These are phyloP conservation scores for Clarias macrocephalus DNA, from an alignment of 2,113 vertebrate genomes.

Conservation along the genomic window DNA sequence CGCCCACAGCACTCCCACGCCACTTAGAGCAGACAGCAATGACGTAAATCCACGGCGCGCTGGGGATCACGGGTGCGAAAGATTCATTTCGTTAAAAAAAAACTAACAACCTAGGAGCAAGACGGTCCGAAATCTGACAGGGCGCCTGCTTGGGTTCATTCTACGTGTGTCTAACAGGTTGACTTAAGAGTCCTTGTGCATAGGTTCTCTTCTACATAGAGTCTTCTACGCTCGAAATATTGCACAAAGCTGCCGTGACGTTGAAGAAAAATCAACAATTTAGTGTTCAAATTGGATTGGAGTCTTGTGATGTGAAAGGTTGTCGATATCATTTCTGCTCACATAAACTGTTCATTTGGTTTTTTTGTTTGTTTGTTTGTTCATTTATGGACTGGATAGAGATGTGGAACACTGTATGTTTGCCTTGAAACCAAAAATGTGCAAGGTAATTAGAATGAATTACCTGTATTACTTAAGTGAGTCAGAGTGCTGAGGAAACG, in stretches of 20 bases:
- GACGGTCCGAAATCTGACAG: background rate
- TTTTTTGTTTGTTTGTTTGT: background rate
- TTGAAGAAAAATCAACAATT: background rate
- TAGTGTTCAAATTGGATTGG: background rate
- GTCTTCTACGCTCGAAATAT: background rate
- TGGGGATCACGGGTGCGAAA: constrained; percentile 54
- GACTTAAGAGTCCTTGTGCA: background rate
- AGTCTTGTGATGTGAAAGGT: background rate
- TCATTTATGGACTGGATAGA: background rate
- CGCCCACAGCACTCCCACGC: constrained; percentile 55
- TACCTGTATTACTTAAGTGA: background rate
- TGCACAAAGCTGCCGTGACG: background rate
- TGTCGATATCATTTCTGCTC: background rate
- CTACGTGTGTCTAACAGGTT: background rate
- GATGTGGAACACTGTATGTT: background rate
- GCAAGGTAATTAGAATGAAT: background rate
- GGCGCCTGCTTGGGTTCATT: background rate
- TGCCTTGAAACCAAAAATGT: background rate
- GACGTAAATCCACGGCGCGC: constrained; percentile 72
- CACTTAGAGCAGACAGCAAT: constrained; percentile 62
- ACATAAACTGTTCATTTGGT: background rate
- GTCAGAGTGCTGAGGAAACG: background rate
- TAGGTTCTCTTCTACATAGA: background rate
- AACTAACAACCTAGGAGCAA: constrained; percentile 24
- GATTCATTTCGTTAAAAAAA: constrained; percentile 28